Conservation (phyloP, 2,113 vertebrate species). For the Ibidorhyncha struthersii region DNA sequence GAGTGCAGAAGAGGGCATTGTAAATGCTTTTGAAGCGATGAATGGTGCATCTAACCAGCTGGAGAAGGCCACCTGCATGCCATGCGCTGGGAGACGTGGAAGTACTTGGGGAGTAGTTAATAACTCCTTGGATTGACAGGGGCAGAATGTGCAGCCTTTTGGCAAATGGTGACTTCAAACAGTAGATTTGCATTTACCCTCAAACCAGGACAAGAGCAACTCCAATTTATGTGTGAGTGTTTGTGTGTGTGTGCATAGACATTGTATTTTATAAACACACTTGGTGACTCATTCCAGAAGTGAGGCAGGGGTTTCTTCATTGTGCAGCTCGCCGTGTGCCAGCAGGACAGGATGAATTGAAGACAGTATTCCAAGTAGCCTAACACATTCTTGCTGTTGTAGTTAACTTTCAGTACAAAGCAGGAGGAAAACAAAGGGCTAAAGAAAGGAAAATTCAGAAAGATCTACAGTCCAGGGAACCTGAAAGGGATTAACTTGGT, state of each 20-base stretch:
- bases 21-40: conserved; percentile 33
- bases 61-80: conserved; percentile 43
- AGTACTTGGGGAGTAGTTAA: background rate
- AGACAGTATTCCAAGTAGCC: conserved; percentile 40
- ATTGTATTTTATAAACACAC: background rate
- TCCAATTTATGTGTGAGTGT: background rate
- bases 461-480: conserved; percentile 59
- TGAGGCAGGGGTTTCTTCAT: background rate
- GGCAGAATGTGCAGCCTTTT: conserved; percentile 9
- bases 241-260: background rate
- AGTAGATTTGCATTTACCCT: conserved; percentile 9
- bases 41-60: conserved; percentile 47
- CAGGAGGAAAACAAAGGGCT: conserved; percentile 44
- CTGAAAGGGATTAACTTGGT: conserved; percentile 68
- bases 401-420: conserved; percentile 62
- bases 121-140: background rate
- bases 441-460: conserved; percentile 66
- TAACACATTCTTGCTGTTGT: conserved; percentile 42
- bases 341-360: conserved; percentile 52
- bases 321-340: conserved; percentile 16
- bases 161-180: background rate
- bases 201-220: background rate
- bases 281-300: conserved; percentile 12
- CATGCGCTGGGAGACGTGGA: background rate
- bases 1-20: conserved; percentile 27